Evolutionary conservation across 2,888 invertebrate genomes (phyloP).

Genomic region (Tortrix viridana): DNA sequence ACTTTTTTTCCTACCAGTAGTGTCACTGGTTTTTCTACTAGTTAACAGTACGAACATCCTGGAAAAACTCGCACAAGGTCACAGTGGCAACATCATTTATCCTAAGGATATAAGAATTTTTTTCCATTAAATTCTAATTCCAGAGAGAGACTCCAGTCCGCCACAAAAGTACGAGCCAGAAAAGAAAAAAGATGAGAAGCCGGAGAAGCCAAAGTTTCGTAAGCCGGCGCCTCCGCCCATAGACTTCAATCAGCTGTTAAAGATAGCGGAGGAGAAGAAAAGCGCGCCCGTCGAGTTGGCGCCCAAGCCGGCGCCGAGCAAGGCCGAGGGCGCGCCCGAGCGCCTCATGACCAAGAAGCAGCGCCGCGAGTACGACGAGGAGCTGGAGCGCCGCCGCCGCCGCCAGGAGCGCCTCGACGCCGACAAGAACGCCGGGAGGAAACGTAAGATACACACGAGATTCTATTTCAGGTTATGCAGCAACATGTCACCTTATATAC

Average conservation of each 20-base stretch:
- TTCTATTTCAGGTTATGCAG: neutral
- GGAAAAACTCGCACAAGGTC: too few relatives aligned
- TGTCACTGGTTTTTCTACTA: neutral
- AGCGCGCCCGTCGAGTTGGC: conserved; percentile 87
- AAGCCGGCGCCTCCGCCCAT: conserved; percentile 88
- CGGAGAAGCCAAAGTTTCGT: conserved; percentile 84
- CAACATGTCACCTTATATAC: too few relatives aligned
- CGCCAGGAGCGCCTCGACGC: conserved; percentile 70
- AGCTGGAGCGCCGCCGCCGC: conserved; percentile 86
- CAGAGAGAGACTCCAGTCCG: conserved; percentile 62
- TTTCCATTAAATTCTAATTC: too few relatives aligned
- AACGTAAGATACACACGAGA: conserved; percentile 50
- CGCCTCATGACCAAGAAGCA: conserved; percentile 92
- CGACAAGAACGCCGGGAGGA: conserved; percentile 55
- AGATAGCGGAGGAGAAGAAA: conserved; percentile 93
- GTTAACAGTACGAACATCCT: too few relatives aligned
- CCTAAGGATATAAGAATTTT: too few relatives aligned
- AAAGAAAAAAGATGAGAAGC: conserved; percentile 70
- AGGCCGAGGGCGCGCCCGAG: conserved; percentile 85
- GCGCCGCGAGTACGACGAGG: conserved; percentile 89
- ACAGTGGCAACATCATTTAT: conserved; percentile 17
- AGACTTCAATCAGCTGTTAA: conserved; percentile 91
- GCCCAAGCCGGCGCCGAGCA: conserved; percentile 53
- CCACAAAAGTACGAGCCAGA: conserved; percentile 70
- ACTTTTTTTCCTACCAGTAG: too few relatives aligned